These are phyloP conservation scores for Heliothis virescens DNA, from an alignment of 1,140 invertebrate species.

Conservation along the genomic window DNA sequence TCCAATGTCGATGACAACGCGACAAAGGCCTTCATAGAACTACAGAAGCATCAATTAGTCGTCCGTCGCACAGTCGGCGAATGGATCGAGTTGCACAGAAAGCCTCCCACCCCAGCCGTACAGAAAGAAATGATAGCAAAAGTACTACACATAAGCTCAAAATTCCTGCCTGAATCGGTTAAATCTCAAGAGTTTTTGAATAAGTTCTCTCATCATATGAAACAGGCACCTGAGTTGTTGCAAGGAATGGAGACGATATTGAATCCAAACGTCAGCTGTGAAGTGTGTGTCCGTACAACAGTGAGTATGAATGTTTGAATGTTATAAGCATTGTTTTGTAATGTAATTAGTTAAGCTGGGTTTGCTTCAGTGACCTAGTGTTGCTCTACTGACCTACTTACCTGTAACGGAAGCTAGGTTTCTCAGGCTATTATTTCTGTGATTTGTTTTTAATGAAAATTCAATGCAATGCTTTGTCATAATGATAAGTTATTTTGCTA, in stretches of 20 bases:
- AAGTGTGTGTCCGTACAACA: slow-evolving; percentile 94
- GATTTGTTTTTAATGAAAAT: too few relatives aligned
- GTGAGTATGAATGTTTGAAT: slow-evolving; percentile 76
- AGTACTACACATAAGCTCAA: slow-evolving; percentile 83
- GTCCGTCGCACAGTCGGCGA: slow-evolving; percentile 94
- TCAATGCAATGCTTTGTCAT: too few relatives aligned
- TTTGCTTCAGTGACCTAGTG: neutral
- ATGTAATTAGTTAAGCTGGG: slow-evolving; percentile 20
- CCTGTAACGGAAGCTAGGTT: neutral
- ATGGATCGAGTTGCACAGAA: slow-evolving; percentile 93
- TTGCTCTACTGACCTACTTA: neutral
- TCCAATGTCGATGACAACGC: slow-evolving; percentile 98
- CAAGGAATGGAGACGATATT: slow-evolving; percentile 95
- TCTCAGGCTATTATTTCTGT: neutral
- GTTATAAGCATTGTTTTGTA: slow-evolving; percentile 5
- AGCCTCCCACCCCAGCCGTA: slow-evolving; percentile 87
- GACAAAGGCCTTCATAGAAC: slow-evolving; percentile 97
- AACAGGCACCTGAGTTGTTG: slow-evolving; percentile 92
- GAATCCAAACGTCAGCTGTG: slow-evolving; percentile 94
- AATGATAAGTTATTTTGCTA: too few relatives aligned
- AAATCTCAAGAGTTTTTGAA: slow-evolving; percentile 97
- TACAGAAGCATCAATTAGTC: slow-evolving; percentile 96
- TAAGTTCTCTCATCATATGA: slow-evolving; percentile 94
- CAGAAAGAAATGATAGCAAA: slow-evolving; percentile 90
- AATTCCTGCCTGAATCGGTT: slow-evolving; percentile 96